Base-by-base conservation (phyloP, 2,888 invertebrate species). In the Drosophila crucigera region DNA sequence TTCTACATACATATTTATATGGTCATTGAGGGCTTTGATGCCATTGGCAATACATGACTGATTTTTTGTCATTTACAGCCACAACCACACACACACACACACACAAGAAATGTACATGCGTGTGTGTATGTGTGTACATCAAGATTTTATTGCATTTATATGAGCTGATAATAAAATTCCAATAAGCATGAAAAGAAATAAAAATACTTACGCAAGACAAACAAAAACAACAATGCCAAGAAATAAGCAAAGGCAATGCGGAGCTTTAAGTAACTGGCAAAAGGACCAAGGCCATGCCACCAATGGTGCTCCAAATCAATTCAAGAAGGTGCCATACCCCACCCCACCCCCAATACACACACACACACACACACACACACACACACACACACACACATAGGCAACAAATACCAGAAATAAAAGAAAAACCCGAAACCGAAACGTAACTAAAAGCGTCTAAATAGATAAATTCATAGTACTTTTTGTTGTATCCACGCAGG, bases 161-260 rank as follows among this genome's bases (percentile, higher is more conserved):
- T 89, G 89, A 87, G 89, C 83, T 76, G 89, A 87, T 89, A 87
- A 89, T 87, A 87, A 87, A 86, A 86, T 87, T 87, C 87, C 88
- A 89, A 86, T 89, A 86, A 84, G 84, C 86, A 87, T 76, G 83
- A 76, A 87, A 80, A 53, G 81, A 87, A 70, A 86, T 89, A 84
- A 86, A 85, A 85, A 89, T 86, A 84, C 89, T 86, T 70, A 55
- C 69, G 65, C 74, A 83, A 80, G 73, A 85, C 73, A 79, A 80
- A 76, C 78, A 83, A 72, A 37, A 66, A 68, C 67, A 72, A 76
- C 68, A 78, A 59, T 66, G 69, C 39, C 60, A 62, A 76, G 68
- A 69, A 68, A 78, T 70, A 72, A 56, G 30, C 68, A 60, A 68
- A 70, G 53, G 65, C 60, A 59, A 54, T 39, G 60, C 50, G 53